Conservation (phyloP, 1,140 invertebrate species). For the Bombus sylvicola region DNA sequence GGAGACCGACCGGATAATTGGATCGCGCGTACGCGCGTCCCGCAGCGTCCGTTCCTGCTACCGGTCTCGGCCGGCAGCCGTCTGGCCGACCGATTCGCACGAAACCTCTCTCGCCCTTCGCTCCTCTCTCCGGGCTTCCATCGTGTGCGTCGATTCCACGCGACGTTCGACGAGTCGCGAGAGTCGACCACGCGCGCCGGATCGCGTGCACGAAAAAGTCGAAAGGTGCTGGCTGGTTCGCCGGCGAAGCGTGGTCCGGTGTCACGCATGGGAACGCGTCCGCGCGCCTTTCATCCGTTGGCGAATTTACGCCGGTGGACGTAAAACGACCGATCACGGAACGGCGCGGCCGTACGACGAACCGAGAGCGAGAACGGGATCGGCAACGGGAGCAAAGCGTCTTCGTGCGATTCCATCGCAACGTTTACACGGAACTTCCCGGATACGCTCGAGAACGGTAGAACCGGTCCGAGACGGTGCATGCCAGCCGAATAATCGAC, state of each 20-base stretch:
- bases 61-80: conserved; percentile 27
- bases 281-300: no score
- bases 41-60: neutral
- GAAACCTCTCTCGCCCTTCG: neutral
- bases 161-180: neutral
- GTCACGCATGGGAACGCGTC: conserved; percentile 11
- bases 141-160: neutral
- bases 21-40: conserved; percentile 38
- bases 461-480: conserved; percentile 38
- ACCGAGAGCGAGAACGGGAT: neutral
- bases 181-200: neutral
- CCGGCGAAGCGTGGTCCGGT: no score
- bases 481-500: conserved; percentile 36
- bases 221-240: neutral
- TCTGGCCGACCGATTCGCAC: neutral
- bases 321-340: conserved; percentile 1
- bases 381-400: neutral
- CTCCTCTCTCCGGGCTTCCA: neutral
- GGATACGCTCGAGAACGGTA: conserved; percentile 48
- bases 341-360: neutral
- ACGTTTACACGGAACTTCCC: conserved; percentile 29
- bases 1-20: conserved; percentile 54
- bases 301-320: neutral
- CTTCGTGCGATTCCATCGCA: conserved; percentile 19
- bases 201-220: conserved; percentile 1